Percentiles rank a stretch among this genome's conserved stretches.
phyloP scores from a whole-genome alignment of 2,797 vertebrate genomes.

The Coranthus polyacanthus region DNA sequence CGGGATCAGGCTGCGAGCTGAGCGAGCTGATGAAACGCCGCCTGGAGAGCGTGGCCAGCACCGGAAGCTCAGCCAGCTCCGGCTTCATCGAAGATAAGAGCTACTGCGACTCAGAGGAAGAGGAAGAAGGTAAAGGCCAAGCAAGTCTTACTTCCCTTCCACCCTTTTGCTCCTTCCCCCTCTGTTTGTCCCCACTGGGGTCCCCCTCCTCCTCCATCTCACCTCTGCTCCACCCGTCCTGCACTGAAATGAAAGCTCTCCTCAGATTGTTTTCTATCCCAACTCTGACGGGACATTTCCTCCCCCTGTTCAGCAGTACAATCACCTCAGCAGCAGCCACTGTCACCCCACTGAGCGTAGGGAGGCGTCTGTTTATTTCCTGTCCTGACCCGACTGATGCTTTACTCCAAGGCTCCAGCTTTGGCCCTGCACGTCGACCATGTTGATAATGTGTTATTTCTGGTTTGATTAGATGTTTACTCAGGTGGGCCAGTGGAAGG shows the following conservation, averaged over 20 bases:
- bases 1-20: conserved; percentile 88
- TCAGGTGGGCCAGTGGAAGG: conserved; percentile 82
- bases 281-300: conserved; percentile 82
- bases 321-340: conserved; percentile 74
- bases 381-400: conserved; percentile 62
- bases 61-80: conserved; percentile 94
- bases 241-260: conserved; percentile 57
- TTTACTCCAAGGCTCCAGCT: conserved; percentile 51
- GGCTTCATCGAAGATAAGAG: conserved; percentile 98
- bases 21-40: conserved; percentile 93
- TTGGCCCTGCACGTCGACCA: conserved; percentile 37
- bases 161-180: not conserved
- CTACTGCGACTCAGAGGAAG: conserved; percentile 95
- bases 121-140: conserved; percentile 92
- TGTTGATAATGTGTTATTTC: conserved; percentile 81
- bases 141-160: conserved; percentile 72
- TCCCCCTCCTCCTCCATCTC: conserved; percentile 17
- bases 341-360: conserved; percentile 78
- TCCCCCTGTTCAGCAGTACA: conserved; percentile 81
- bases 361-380: conserved; percentile 81
- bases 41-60: conserved; percentile 95
- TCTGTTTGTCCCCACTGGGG: conserved; percentile 47
- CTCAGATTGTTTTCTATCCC: conserved; percentile 77
- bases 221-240: conserved; percentile 56
- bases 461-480: conserved; percentile 86